Percentiles rank a stretch among this genome's conserved stretches.
phyloP scores from a whole-genome alignment of 2,888 invertebrate species.

The Tridacna gigas region DNA sequence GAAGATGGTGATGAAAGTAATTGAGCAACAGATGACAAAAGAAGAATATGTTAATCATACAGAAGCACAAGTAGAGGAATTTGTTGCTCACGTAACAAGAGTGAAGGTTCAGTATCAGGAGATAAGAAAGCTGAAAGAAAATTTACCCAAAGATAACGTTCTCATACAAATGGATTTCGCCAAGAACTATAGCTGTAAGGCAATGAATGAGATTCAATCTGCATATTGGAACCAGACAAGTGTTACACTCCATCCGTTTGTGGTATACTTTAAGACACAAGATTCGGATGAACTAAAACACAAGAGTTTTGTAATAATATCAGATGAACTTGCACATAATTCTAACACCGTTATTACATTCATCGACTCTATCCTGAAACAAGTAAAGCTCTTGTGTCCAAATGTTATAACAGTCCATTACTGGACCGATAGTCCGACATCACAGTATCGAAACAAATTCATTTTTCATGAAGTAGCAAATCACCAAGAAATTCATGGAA shows the following conservation, averaged over 20 bases:
- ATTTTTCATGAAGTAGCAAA: too few species aligned
- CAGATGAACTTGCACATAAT: not conserved
- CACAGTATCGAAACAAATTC: too few species aligned
- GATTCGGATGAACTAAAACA: not conserved
- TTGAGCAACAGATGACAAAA: slow-evolving; percentile 17
- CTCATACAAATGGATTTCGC: not conserved
- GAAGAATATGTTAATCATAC: slow-evolving; percentile 24
- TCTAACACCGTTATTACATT: not conserved
- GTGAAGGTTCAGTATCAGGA: slow-evolving; percentile 25
- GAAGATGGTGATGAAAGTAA: slow-evolving; percentile 35
- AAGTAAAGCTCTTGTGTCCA: slow-evolving; percentile 24
- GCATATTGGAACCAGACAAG: slow-evolving; percentile 33
- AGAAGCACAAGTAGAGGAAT: slow-evolving; percentile 14
- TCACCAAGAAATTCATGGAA: slow-evolving; percentile 44
- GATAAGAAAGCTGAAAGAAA: slow-evolving; percentile 29
- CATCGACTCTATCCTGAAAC: not conserved
- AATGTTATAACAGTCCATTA: too few species aligned
- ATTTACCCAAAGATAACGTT: slow-evolving; percentile 5
- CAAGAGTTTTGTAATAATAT: not conserved
- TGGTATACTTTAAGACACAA: not conserved
- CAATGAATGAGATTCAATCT: not conserved
- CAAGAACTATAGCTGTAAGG: not conserved
- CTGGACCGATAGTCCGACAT: too few species aligned
- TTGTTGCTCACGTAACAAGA: slow-evolving; percentile 8
- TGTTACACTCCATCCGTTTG: slow-evolving; percentile 23